Evolutionary conservation across 2,113 vertebrate genomes (phyloP).

Genomic region (Hyaena hyaena): DNA sequence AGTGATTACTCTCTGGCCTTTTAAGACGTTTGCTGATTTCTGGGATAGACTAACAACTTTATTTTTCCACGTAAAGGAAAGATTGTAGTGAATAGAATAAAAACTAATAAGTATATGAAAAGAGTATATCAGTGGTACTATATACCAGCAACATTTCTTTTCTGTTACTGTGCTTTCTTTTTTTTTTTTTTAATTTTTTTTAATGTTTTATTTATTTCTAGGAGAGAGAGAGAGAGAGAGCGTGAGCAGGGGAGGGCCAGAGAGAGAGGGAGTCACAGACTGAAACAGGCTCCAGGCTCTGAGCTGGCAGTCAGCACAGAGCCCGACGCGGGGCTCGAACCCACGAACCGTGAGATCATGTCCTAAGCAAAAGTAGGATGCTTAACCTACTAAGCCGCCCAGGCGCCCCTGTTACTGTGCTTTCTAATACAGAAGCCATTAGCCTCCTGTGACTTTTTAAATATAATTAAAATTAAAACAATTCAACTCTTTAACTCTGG

Average conservation of each 20-base stretch:
- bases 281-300: too few species aligned
- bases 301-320: too few species aligned
- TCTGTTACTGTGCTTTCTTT: background rate
- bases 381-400: too few species aligned
- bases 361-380: too few species aligned
- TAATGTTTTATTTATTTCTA: too few species aligned
- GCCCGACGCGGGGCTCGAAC: too few species aligned
- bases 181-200: too few species aligned
- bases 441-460: background rate
- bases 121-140: background rate
- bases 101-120: background rate
- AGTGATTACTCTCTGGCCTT: background rate
- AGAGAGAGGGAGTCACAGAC: too few species aligned
- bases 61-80: conserved; percentile 21
- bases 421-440: background rate
- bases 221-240: too few species aligned
- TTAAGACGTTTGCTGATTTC: background rate
- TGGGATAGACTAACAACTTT: background rate
- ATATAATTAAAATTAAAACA: conserved; percentile 10
- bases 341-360: too few species aligned
- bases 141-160: background rate
- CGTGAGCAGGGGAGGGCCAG: too few species aligned
- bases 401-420: background rate
- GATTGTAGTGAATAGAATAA: background rate
- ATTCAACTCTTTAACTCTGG: background rate